These are phyloP conservation scores for Encarsia formosa DNA, from an alignment of 2,888 invertebrate genomes.

Conservation along the genomic window DNA sequence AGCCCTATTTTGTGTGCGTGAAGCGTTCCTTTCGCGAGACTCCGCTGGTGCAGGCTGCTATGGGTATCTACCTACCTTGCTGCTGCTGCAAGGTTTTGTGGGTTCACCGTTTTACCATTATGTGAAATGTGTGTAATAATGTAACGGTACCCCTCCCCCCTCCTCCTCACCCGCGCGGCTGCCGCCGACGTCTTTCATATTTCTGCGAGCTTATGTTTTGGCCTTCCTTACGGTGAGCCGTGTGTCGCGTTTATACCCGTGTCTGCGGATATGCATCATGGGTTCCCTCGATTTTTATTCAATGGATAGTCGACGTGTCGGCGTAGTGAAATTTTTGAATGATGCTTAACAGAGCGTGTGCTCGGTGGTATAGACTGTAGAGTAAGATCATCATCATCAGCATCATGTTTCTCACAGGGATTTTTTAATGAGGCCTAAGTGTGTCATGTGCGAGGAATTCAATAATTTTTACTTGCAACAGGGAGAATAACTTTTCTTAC, in stretches of 20 bases:
- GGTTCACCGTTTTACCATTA: slow-evolving; percentile 22
- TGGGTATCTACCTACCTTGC: too few relatives aligned
- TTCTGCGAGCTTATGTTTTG: not conserved
- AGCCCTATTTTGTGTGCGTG: too few relatives aligned
- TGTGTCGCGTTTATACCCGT: not conserved
- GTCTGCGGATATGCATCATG: not conserved
- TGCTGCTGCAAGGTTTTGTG: slow-evolving; percentile 7
- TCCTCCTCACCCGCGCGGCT: not conserved
- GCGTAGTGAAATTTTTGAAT: not conserved
- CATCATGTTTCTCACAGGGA: not conserved
- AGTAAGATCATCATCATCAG: not conserved
- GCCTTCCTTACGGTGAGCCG: not conserved
- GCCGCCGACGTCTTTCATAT: not conserved
- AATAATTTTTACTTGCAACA: not conserved
- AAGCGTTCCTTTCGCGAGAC: too few relatives aligned
- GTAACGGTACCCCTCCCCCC: slow-evolving; percentile 17
- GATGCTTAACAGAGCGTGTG: not conserved
- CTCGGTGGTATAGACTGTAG: not conserved
- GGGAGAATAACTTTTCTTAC: not conserved
- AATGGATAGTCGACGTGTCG: not conserved
- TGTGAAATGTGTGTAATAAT: slow-evolving; percentile 22
- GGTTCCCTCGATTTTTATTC: not conserved
- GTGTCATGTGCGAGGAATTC: not conserved
- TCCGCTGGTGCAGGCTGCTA: not conserved
- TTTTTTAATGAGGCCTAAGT: slow-evolving; percentile 1